These are phyloP conservation scores for Magallana nippona DNA, from an alignment of 2,888 invertebrate species.

Conservation along the genomic window DNA sequence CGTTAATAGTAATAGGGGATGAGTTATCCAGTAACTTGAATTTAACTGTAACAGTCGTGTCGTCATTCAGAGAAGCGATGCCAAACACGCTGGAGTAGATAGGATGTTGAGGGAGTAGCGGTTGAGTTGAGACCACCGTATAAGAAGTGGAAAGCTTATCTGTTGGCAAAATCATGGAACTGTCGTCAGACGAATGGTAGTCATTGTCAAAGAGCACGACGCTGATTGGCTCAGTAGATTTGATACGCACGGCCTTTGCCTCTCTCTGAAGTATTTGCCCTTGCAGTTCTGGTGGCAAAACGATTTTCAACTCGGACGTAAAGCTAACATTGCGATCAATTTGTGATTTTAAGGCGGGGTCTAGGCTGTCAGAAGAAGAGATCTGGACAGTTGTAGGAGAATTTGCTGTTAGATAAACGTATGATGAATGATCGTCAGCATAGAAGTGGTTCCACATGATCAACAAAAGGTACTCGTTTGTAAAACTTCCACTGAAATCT, in stretches of 20 bases:
- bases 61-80: not conserved
- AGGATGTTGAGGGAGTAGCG: not conserved
- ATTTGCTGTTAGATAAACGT: not conserved
- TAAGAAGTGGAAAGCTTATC: not conserved
- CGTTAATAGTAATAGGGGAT: not conserved
- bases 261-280: not conserved
- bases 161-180: not conserved
- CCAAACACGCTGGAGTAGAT: not conserved
- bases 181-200: not conserved
- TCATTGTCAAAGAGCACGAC: not conserved
- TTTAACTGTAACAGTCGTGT: not conserved
- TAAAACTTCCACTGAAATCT: not conserved
- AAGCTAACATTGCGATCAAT: not conserved
- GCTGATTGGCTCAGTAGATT: not conserved
- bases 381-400: not conserved
- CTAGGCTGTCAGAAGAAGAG: not conserved
- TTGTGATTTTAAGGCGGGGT: not conserved
- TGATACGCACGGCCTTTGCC: not conserved
- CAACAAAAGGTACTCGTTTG: not conserved
- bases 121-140: not conserved
- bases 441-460: not conserved
- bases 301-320: not conserved
- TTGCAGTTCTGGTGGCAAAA: not conserved
- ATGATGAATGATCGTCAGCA: not conserved
- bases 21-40: not conserved